Percentiles rank a stretch among this genome's conserved stretches.
Conservation (phyloP, 2,113 vertebrate species). For the Tamias sibiricus region DNA sequence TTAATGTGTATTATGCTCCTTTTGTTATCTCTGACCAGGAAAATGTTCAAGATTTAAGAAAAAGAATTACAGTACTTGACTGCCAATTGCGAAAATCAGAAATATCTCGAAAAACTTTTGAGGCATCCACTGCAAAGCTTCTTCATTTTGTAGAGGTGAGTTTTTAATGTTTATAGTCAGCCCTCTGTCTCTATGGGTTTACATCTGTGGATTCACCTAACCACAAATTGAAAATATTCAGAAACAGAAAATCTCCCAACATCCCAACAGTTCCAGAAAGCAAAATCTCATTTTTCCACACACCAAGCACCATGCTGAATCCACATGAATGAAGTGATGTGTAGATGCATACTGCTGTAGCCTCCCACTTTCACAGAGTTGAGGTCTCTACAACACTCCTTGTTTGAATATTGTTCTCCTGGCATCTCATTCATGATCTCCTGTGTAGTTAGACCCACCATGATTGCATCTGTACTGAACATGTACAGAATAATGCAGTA, state of each 20-base stretch:
- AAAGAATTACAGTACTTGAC: constrained; percentile 93
- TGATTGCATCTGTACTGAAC: neutral
- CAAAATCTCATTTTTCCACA: neutral
- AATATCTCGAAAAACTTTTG: constrained; percentile 90
- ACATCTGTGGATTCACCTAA: neutral
- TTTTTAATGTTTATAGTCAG: neutral
- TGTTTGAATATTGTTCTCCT: neutral
- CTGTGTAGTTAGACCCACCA: neutral
- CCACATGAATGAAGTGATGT: neutral
- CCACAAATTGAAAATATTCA: neutral
- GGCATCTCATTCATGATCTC: too few relatives aligned
- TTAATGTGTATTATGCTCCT: neutral
- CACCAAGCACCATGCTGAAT: neutral
- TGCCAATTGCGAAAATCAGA: constrained; percentile 95
- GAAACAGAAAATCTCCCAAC: too few relatives aligned
- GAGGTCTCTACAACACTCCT: neutral
- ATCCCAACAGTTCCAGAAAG: neutral
- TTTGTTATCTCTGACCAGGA: constrained; percentile 85
- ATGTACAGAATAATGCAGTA: neutral
- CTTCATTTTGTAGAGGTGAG: constrained; percentile 95
- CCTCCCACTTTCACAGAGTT: too few relatives aligned
- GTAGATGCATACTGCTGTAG: too few relatives aligned
- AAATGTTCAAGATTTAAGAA: constrained; percentile 91
- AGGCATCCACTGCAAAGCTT: constrained; percentile 93
- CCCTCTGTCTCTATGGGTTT: neutral